phyloP scores from a whole-genome alignment of 2,113 vertebrate genomes.

The Neogale vison region DNA sequence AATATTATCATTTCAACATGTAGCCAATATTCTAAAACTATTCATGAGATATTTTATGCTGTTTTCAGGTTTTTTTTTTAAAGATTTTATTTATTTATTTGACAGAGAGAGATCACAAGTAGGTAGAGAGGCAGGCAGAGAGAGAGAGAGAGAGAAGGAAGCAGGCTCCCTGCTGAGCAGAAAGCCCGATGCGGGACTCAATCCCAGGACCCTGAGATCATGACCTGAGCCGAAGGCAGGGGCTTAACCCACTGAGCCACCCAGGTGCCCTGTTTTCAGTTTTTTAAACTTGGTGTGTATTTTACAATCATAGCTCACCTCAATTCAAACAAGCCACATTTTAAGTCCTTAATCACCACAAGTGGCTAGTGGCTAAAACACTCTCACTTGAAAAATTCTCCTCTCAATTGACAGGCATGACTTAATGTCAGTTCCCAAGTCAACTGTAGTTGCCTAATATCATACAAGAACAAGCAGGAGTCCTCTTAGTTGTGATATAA shows the following conservation, averaged over 20 bases:
- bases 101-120: no score
- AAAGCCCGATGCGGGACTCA: no score
- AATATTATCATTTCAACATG: conserved; percentile 24
- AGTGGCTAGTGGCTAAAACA: neutral
- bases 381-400: conserved; percentile 36
- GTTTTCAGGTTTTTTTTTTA: conserved; percentile 6
- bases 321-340: conserved; percentile 39
- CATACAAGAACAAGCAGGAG: neutral
- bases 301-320: neutral
- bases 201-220: no score
- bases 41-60: neutral
- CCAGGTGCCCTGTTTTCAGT: neutral
- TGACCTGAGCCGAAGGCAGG: no score
- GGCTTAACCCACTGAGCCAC: no score
- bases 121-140: no score
- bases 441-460: neutral
- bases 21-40: neutral
- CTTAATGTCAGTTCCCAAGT: neutral
- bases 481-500: neutral
- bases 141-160: no score
- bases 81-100: no score
- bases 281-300: conserved; percentile 14
- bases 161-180: no score
- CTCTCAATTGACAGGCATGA: neutral
- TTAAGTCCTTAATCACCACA: neutral